Percentiles rank a stretch among this genome's conserved stretches.
Evolutionary conservation across 1,140 invertebrate species (phyloP).

Genomic region (Telenomus remus): DNA sequence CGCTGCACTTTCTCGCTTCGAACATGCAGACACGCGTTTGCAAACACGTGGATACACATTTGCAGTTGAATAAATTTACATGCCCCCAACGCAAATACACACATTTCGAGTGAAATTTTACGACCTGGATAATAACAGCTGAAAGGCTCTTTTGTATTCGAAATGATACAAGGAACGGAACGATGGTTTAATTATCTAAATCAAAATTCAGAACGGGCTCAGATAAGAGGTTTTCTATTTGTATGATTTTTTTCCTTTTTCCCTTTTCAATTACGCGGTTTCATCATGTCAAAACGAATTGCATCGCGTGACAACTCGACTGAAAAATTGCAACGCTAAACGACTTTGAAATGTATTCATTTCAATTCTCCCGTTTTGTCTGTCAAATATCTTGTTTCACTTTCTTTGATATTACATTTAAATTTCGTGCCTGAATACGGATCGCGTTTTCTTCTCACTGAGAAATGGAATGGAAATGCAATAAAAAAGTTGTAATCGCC

Average conservation of each 20-base stretch:
- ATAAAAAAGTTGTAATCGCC: conserved; percentile 74
- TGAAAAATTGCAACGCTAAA: conserved; percentile 61
- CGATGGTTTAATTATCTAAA: too few species aligned
- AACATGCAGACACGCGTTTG: conserved; percentile 11
- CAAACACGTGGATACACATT: conserved; percentile 18
- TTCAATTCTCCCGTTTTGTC: conserved; percentile 63
- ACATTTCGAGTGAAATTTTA: too few species aligned
- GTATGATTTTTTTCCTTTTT: too few species aligned
- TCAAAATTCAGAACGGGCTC: too few species aligned
- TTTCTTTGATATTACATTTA: conserved; percentile 40
- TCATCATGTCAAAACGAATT: too few species aligned
- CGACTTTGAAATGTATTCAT: conserved; percentile 66
- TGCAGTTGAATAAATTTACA: background rate
- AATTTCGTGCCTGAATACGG: conserved; percentile 42
- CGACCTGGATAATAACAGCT: too few species aligned
- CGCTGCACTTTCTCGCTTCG: conserved; percentile 30
- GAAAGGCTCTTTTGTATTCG: too few species aligned
- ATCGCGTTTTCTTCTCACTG: conserved; percentile 43
- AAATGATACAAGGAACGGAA: too few species aligned
- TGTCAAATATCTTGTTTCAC: conserved; percentile 25
- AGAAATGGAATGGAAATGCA: conserved; percentile 73
- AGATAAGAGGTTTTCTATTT: too few species aligned
- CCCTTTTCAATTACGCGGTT: too few species aligned
- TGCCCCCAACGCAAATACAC: too few species aligned
- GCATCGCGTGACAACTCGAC: background rate